A percentile compares a stretch with the other conserved stretches of the same genome.
These are phyloP conservation scores for Rotaria magnacalcarata DNA, from an alignment of 2,888 invertebrate genomes.

Conservation along the genomic window DNA sequence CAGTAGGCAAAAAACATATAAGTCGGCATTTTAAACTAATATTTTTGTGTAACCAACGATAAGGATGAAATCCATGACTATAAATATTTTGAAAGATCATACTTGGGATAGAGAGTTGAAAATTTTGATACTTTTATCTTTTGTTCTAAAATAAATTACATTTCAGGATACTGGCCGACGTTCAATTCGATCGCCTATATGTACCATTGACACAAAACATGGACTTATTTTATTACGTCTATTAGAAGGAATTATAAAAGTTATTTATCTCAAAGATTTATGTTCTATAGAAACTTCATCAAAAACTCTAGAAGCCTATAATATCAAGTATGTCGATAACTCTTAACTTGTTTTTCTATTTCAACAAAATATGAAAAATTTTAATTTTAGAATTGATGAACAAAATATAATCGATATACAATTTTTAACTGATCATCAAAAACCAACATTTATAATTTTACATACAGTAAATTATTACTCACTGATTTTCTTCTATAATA, in stretches of 20 bases:
- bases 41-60: no score
- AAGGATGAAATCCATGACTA: no score
- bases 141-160: neutral
- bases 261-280: neutral
- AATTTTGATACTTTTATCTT: neutral
- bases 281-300: neutral
- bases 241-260: neutral
- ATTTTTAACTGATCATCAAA: neutral
- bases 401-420: constrained; percentile 17
- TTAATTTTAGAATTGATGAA: neutral
- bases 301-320: neutral
- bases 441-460: neutral
- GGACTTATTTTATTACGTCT: neutral
- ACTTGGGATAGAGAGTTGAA: no score
- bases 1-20: no score
- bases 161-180: neutral
- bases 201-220: constrained; percentile 4
- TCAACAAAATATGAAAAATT: no score
- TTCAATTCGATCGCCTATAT: neutral
- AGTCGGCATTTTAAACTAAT: no score
- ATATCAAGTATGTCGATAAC: neutral
- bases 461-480: neutral
- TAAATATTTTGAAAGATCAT: no score
- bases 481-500: neutral
- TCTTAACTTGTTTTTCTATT: no score